phyloP scores from a whole-genome alignment of 2,113 vertebrate species.

The Gallinago undulata region DNA sequence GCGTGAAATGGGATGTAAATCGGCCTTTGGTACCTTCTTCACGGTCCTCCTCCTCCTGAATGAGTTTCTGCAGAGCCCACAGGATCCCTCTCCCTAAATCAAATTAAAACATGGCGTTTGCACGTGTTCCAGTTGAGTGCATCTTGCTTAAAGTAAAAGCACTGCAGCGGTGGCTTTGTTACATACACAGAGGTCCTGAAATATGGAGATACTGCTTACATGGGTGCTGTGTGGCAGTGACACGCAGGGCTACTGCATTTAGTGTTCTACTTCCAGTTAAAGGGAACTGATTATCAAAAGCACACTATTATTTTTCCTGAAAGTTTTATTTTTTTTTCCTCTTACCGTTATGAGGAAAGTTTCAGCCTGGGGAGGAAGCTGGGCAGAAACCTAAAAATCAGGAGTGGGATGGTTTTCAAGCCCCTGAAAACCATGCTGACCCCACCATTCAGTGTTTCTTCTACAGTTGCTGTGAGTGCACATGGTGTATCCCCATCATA shows the following conservation, averaged over 20 bases:
- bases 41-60: background rate
- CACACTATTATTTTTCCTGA: background rate
- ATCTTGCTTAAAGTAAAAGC: background rate
- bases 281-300: background rate
- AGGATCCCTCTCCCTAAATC: background rate
- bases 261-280: background rate
- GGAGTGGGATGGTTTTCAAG: background rate
- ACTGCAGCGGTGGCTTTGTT: background rate
- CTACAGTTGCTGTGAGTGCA: background rate
- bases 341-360: background rate
- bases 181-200: background rate
- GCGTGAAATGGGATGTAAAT: background rate
- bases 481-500: fast-evolving
- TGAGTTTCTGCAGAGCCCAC: background rate
- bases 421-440: background rate
- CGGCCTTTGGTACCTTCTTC: background rate
- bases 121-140: fast-evolving
- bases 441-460: background rate
- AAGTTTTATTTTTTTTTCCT: background rate
- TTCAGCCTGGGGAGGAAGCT: background rate
- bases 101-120: background rate
- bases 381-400: background rate
- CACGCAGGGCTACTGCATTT: background rate
- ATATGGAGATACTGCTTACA: fast-evolving
- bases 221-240: background rate